These are phyloP conservation scores for Neocloeon triangulifer DNA, from an alignment of 1,140 invertebrate genomes.

Conservation along the genomic window DNA sequence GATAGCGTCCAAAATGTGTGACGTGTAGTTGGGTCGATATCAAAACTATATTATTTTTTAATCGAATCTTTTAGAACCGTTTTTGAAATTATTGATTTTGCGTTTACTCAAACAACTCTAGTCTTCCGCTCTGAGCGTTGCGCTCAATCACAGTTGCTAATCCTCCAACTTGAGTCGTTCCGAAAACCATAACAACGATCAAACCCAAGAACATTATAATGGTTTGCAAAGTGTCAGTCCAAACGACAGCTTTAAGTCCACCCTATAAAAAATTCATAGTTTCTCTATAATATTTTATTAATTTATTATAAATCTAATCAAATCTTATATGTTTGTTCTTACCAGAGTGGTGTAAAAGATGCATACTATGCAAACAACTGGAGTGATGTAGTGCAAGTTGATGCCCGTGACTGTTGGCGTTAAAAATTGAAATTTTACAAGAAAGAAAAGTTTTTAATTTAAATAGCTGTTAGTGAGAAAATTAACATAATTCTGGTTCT, in stretches of 20 bases:
- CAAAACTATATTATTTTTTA: constrained; percentile 33
- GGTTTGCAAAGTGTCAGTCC: constrained; percentile 67
- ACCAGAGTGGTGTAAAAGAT: constrained; percentile 66
- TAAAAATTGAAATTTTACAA: not conserved
- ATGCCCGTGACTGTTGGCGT: constrained; percentile 43
- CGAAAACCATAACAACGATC: constrained; percentile 21
- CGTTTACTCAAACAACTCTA: constrained; percentile 13
- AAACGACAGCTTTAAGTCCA: constrained; percentile 67
- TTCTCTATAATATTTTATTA: not conserved
- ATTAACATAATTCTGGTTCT: too few relatives aligned
- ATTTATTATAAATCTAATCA: too few relatives aligned
- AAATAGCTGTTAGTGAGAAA: too few relatives aligned
- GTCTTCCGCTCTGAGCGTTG: constrained; percentile 8
- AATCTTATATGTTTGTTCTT: too few relatives aligned
- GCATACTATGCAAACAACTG: constrained; percentile 46
- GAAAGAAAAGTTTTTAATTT: too few relatives aligned
- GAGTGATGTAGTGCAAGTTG: constrained; percentile 40
- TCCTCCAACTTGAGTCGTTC: constrained; percentile 21
- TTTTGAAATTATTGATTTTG: too few relatives aligned
- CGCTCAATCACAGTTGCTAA: constrained; percentile 18
- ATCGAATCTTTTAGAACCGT: too few relatives aligned
- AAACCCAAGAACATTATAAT: constrained; percentile 37
- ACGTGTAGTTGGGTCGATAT: constrained; percentile 46
- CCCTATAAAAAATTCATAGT: constrained; percentile 27
- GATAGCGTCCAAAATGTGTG: constrained; percentile 65